A percentile compares a stretch with the other conserved stretches of the same genome.
phyloP scores from a whole-genome alignment of 1,140 invertebrate species.

The Macrostomum lignano region DNA sequence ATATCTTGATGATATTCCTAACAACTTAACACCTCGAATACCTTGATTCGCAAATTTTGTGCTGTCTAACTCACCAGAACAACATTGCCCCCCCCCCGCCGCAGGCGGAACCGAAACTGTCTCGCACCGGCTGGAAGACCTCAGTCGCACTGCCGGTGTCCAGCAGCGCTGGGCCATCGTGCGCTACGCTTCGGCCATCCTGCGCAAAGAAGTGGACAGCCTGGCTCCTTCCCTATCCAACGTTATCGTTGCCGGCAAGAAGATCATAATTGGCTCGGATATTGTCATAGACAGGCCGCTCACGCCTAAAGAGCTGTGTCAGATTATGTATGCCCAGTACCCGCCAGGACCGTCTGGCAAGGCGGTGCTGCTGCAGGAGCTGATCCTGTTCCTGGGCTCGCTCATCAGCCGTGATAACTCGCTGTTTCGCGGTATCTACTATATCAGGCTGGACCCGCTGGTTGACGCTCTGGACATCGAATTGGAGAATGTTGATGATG shows the following conservation, averaged over 20 bases:
- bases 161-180: constrained; percentile 61
- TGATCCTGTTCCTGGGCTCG: constrained; percentile 69
- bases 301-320: constrained; percentile 56
- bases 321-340: constrained; percentile 21
- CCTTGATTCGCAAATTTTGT: too few relatives aligned
- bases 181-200: constrained; percentile 61
- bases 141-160: too few relatives aligned
- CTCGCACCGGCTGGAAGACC: too few relatives aligned
- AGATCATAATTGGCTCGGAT: constrained; percentile 51
- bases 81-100: too few relatives aligned
- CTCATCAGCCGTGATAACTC: constrained; percentile 64
- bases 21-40: too few relatives aligned
- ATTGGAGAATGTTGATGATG: too few relatives aligned
- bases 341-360: constrained; percentile 59
- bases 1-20: too few relatives aligned
- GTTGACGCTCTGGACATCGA: too few relatives aligned
- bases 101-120: too few relatives aligned
- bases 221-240: constrained; percentile 90
- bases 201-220: constrained; percentile 74
- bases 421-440: too few relatives aligned
- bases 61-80: too few relatives aligned
- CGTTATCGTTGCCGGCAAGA: constrained; percentile 78
- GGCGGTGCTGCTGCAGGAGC: constrained; percentile 76
- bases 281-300: constrained; percentile 71
- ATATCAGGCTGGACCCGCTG: too few relatives aligned